Percentiles rank a stretch among this genome's conserved stretches.
Conservation (phyloP, 2,113 vertebrate genomes). For the Psittacula cyanocephala region DNA sequence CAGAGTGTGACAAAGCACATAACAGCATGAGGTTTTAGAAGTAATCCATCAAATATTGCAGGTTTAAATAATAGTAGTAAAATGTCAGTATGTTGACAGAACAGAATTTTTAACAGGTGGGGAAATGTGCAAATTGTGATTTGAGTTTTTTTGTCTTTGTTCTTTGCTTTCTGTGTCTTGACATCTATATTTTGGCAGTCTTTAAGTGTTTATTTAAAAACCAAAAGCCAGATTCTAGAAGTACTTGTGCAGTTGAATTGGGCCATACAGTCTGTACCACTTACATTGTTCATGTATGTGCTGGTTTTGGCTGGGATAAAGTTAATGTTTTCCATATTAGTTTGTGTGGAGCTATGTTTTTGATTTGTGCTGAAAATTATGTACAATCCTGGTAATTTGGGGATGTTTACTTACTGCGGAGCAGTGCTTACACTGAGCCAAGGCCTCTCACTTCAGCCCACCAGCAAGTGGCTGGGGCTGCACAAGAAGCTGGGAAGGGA, state of each 20-base stretch:
- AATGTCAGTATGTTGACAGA: not conserved
- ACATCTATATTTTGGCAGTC: not conserved
- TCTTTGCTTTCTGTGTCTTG: not conserved
- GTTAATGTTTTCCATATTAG: not conserved
- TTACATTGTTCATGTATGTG: not conserved
- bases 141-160: not conserved
- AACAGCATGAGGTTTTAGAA: not conserved
- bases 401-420: not conserved
- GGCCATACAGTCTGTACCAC: not conserved
- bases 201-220: not conserved
- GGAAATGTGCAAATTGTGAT: not conserved
- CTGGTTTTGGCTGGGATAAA: not conserved
- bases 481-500: not conserved
- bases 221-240: not conserved
- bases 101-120: not conserved
- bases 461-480: not conserved
- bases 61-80: not conserved
- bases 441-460: not conserved
- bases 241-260: not conserved
- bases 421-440: not conserved
- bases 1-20: not conserved
- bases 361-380: not conserved
- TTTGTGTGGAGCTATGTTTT: not conserved
- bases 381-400: not conserved
- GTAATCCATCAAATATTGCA: not conserved